phyloP scores from a whole-genome alignment of 2,888 invertebrate genomes.

The Anaspis maculata region DNA sequence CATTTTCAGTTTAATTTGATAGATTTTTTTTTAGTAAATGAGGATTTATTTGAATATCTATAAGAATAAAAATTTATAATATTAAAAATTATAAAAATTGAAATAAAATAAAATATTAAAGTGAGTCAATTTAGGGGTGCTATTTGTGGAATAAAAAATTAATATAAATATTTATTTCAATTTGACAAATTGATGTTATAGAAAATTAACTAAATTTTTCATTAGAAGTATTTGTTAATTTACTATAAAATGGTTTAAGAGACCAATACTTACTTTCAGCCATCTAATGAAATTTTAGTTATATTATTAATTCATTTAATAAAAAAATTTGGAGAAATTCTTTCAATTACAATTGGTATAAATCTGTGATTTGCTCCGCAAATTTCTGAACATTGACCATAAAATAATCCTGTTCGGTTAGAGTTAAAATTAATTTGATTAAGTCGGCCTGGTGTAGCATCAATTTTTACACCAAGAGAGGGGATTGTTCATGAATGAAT shows the following conservation, averaged over 20 bases:
- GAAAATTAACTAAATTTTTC: conserved; percentile 48
- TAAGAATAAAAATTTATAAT: conserved; percentile 47
- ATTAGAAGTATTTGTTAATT: conserved; percentile 55
- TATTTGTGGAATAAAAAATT: conserved; percentile 64
- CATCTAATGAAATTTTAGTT: conserved; percentile 51
- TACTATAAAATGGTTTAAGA: conserved; percentile 62
- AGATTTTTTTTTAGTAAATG: conserved; percentile 31
- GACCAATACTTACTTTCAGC: conserved; percentile 62
- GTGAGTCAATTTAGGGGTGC: conserved; percentile 50
- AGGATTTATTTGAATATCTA: conserved; percentile 39
- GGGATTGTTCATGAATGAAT: conserved; percentile 61
- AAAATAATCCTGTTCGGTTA: conserved; percentile 58
- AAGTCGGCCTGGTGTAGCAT: conserved; percentile 56
- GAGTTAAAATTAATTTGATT: conserved; percentile 56
- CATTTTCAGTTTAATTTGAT: conserved; percentile 50
- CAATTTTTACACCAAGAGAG: conserved; percentile 54
- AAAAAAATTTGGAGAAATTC: conserved; percentile 46
- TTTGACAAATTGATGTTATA: conserved; percentile 59
- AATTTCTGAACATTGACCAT: conserved; percentile 74
- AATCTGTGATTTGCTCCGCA: conserved; percentile 73
- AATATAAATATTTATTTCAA: conserved; percentile 51
- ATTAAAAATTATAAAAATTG: conserved; percentile 46
- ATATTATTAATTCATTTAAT: conserved; percentile 50
- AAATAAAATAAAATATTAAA: conserved; percentile 38
- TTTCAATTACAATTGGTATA: conserved; percentile 66